Percentiles rank a stretch among this genome's conserved stretches.
phyloP scores from a whole-genome alignment of 2,113 vertebrate genomes.

The Eubucco bourcierii region DNA sequence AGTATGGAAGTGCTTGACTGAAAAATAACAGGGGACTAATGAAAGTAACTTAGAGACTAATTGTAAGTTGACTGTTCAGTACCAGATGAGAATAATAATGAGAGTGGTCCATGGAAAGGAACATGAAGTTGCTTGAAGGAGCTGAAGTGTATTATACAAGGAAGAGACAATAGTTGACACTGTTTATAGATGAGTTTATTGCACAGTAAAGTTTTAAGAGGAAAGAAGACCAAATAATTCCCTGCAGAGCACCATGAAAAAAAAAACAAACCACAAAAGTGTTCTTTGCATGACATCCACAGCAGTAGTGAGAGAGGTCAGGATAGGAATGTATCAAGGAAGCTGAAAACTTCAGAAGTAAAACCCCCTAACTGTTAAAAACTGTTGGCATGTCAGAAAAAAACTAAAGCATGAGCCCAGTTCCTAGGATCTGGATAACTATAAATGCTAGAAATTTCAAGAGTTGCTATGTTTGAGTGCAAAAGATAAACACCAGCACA shows the following conservation, averaged over 20 bases:
- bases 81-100: conserved; percentile 5
- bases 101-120: neutral
- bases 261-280: neutral
- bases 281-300: neutral
- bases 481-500: neutral
- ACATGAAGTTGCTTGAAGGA: neutral
- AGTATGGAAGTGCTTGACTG: neutral
- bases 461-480: neutral
- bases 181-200: neutral
- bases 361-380: neutral
- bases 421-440: neutral
- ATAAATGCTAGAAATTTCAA: neutral
- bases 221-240: neutral
- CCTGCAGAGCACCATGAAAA: neutral
- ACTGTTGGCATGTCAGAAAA: neutral
- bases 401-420: neutral
- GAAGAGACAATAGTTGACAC: neutral
- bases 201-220: neutral
- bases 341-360: neutral
- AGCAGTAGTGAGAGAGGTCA: neutral
- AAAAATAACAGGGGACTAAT: conserved; percentile 24
- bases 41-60: neutral
- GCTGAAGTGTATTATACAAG: neutral
- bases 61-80: neutral
- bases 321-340: neutral